Evolutionary conservation across 2,113 vertebrate species (phyloP).

Genomic region (Trogon surrucura): DNA sequence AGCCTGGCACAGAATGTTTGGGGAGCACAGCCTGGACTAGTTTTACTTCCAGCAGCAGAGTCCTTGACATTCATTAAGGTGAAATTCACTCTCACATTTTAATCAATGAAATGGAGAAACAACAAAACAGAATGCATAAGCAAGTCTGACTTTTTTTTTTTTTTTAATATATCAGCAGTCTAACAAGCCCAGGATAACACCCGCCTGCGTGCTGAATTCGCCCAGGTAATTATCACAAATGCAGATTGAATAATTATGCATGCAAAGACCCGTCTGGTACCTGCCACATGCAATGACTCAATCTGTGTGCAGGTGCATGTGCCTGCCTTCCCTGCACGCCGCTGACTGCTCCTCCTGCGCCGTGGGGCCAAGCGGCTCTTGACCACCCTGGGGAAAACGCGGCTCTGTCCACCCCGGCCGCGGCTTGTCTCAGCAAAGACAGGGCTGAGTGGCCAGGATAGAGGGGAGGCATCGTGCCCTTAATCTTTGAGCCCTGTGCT

Average conservation of each 20-base stretch:
- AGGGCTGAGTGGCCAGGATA: rapidly evolving
- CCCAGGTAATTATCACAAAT: conserved; percentile 38
- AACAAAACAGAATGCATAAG: conserved; percentile 31
- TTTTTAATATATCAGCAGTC: neutral
- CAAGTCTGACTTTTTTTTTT: neutral
- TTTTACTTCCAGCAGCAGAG: neutral
- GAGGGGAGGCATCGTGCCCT: neutral
- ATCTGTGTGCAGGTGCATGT: conserved; percentile 16
- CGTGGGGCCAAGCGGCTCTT: neutral
- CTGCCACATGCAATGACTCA: conserved; percentile 35
- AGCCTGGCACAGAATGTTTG: neutral
- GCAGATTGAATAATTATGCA: conserved; percentile 19
- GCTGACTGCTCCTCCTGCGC: rapidly evolving
- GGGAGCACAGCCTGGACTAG: neutral
- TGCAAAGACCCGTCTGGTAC: conserved; percentile 31
- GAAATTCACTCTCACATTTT: conserved; percentile 50
- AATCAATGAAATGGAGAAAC: conserved; percentile 58
- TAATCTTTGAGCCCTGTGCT: neutral
- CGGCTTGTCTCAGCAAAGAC: neutral
- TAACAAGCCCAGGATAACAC: neutral
- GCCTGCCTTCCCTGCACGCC: neutral
- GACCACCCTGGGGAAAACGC: rapidly evolving
- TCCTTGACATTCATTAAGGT: conserved; percentile 43
- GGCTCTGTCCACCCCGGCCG: rapidly evolving
- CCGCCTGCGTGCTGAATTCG: neutral